Conservation (phyloP, 2,888 invertebrate species). For the Caenorhabditis sp. region DNA sequence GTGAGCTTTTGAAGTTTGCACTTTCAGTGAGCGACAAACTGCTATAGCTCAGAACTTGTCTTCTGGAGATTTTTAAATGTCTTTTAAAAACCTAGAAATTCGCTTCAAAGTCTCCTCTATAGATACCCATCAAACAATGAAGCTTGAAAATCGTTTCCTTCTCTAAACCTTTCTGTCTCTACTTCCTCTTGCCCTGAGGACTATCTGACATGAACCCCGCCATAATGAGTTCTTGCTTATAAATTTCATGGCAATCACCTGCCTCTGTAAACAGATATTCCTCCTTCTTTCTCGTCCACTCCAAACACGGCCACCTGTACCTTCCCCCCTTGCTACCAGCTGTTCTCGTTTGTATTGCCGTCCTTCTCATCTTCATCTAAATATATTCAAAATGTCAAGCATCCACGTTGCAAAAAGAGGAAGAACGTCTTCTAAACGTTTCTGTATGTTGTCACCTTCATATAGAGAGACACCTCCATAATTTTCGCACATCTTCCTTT, state of each 20-base stretch:
- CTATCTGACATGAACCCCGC: background rate
- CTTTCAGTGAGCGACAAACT: too few species aligned
- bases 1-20: too few species aligned
- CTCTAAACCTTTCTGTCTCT: background rate
- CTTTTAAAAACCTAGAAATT: too few species aligned
- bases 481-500: slow-evolving; percentile 55
- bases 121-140: too few species aligned
- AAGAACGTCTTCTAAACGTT: slow-evolving; percentile 5
- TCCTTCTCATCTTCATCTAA: slow-evolving; percentile 7
- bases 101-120: too few species aligned
- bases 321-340: slow-evolving; percentile 43
- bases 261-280: slow-evolving; percentile 64
- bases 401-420: slow-evolving; percentile 50
- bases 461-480: slow-evolving; percentile 48
- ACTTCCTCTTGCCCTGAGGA: background rate
- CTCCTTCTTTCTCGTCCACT: slow-evolving; percentile 23
- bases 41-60: too few species aligned
- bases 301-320: slow-evolving; percentile 56
- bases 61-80: too few species aligned
- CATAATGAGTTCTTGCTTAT: slow-evolving; percentile 26
- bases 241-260: slow-evolving; percentile 51
- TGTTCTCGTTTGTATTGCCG: slow-evolving; percentile 64
- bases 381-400: slow-evolving; percentile 39
- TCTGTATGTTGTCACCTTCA: slow-evolving; percentile 43
- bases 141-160: too few species aligned